phyloP scores from a whole-genome alignment of 2,797 vertebrate species.

The Rhabdophis nuchalis region DNA sequence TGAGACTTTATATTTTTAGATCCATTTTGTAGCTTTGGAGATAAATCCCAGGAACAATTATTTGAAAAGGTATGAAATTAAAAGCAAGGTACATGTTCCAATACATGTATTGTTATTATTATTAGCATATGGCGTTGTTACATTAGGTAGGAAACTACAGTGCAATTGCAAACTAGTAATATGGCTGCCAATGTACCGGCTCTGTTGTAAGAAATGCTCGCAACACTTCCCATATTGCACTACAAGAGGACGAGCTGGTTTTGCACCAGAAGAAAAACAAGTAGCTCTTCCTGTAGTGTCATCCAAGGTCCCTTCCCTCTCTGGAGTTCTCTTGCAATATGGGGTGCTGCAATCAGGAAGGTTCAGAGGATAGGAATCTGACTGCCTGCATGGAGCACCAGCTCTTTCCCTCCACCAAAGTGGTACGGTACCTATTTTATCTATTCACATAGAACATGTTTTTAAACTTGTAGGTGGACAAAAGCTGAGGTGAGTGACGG shows the following conservation, averaged over 20 bases:
- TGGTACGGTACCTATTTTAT: not conserved
- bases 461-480: not conserved
- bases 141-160: not conserved
- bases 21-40: not conserved
- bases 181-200: not conserved
- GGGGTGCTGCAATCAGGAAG: not conserved
- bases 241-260: not conserved
- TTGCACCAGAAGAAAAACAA: not conserved
- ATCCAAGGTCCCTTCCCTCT: not conserved
- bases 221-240: not conserved
- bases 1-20: not conserved
- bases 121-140: not conserved
- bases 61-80: not conserved
- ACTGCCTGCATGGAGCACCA: not conserved
- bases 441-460: not conserved
- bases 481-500: not conserved
- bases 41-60: not conserved
- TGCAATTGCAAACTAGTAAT: not conserved
- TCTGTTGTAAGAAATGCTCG: not conserved
- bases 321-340: not conserved
- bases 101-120: not conserved
- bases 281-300: not conserved
- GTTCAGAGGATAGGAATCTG: not conserved
- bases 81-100: not conserved
- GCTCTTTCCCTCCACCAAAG: not conserved